Conservation (phyloP, 1,140 invertebrate genomes). For the Drosophila ohnishii region DNA sequence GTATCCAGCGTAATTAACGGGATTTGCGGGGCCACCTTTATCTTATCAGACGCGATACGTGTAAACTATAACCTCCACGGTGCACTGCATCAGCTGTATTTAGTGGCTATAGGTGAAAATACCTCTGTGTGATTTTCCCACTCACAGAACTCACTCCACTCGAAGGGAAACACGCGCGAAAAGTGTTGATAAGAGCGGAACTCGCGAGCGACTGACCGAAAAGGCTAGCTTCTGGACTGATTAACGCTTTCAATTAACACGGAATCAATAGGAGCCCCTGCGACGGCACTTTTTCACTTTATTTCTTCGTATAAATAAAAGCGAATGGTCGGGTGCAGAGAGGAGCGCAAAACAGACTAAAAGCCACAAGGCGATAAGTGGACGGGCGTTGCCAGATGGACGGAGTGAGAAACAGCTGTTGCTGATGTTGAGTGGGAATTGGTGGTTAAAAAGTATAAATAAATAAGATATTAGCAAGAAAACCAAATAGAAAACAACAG, state of each 20-base stretch:
- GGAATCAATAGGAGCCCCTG: slow-evolving; percentile 59
- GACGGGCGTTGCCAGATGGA: slow-evolving; percentile 59
- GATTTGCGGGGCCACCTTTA: slow-evolving; percentile 34
- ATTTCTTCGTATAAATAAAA: slow-evolving; percentile 70
- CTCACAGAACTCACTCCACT: slow-evolving; percentile 34
- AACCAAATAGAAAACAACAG: background rate
- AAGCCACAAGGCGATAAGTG: slow-evolving; percentile 35
- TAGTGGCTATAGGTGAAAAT: background rate
- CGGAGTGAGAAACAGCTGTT: slow-evolving; percentile 23
- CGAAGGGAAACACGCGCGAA: slow-evolving; percentile 63
- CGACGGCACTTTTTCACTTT: slow-evolving; percentile 16
- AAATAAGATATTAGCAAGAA: too few relatives aligned
- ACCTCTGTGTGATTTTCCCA: slow-evolving; percentile 1
- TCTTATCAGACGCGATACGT: slow-evolving; percentile 42
- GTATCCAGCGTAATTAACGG: slow-evolving; percentile 17
- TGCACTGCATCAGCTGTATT: slow-evolving; percentile 31
- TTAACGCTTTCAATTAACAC: slow-evolving; percentile 73
- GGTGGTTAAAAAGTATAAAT: background rate
- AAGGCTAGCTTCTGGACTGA: slow-evolving; percentile 55
- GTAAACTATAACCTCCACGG: slow-evolving; percentile 19
- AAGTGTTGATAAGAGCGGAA: slow-evolving; percentile 36
- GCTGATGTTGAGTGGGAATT: slow-evolving; percentile 8
- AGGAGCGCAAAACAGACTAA: slow-evolving; percentile 53
- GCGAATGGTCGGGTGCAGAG: slow-evolving; percentile 47
- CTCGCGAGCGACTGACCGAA: slow-evolving; percentile 24